Evolutionary conservation across 2,888 invertebrate genomes (phyloP), one percentile per base, ranked within the genome.

Genomic region (Theretra japonica): DNA sequence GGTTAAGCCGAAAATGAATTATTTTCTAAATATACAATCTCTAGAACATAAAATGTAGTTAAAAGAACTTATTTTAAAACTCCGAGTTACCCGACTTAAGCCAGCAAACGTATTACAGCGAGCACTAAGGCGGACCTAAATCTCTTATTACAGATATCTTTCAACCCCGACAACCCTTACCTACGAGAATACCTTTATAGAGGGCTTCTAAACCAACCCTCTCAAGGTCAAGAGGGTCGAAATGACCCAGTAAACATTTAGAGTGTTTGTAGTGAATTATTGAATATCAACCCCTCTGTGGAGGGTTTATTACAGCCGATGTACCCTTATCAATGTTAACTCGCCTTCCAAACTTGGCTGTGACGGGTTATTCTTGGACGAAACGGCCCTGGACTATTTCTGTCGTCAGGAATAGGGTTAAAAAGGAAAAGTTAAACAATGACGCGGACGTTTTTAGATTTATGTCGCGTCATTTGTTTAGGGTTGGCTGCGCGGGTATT

Each of bases 191-290:
- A 65, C 48, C 65, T 65, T 65, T 23, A 48, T 62, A 41, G 41
- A 2, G 41, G 41, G 11, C 62, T 41, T 21, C 41, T 41, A 41
- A 41, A 62, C 41, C 33, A 62, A 21, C 30, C 21, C 41, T 41
- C 41, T 5, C 62, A 62, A 62, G 62, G 65, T n/a, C 65, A 48
- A 65, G 65, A 65, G 65, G 48, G 65, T 65, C 23, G 65, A 23
- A 48, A 65, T 65, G 48, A 41, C 23, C 65, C 23, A 78, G 75
- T 76, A 78, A 74, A 77, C 75, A 76, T 73, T 56, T 72, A 48
- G 69, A 73, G 75, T 76, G 75, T 74, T 75, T 75, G 76, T 76
- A 73, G 76, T 81, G 77, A 80, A 82, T 80, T 76, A 82, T 80
- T 80, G 77, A 81, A 78, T 72, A 30, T 62, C 72, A 68, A 30